Evolutionary conservation across 2,797 vertebrate species (phyloP), one percentile per base, ranked within the genome.

Genomic region (Oryzias sinensis): DNA sequence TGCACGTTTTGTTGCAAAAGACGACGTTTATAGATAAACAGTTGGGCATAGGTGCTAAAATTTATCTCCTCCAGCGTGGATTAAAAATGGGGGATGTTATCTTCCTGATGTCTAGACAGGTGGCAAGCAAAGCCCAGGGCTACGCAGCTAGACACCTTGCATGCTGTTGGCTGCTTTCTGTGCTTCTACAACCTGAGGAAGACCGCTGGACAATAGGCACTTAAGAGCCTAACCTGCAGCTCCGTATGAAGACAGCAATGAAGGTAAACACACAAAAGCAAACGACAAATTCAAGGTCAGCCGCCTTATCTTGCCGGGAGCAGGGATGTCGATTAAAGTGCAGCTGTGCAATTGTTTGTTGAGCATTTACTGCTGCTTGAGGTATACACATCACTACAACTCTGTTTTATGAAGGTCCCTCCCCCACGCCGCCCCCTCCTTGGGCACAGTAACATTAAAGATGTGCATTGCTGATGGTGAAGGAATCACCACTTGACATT

Each of bases 41-140:
- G 55, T 61, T 53, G 48, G 50, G 53, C 58, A 62, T 4, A 20
- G 52, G 25, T 68, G 68, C 51, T 70, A 68, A 81, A 83, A 83
- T 70, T 3, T 44, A 69, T 80, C 64, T 80, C 77, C 76, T 81
- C 72, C 70, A 63, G 72, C 67, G 48, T 49, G 72, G 82, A 85
- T 82, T 87, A 83, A 83, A 86, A 79, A 69, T 62, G 60, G 45
- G 33, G 58, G 72, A 83, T 72, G 61, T 76, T 88, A 88, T 87
- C 83, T 73, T 56, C 53, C 53, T 69, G 78, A 83, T 86, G 86
- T 89, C 86, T 86, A 82, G 83, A 83, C 86, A 86, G 81, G 87
- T 88, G 82, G 81, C 61, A 50, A 76, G 68, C 16, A 76, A 72
- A 79, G 75, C 75, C 67, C 44, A 57, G 56, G 75, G 76, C 73